Evolutionary conservation across 2,113 vertebrate genomes (phyloP).

Genomic region (Pyxicephalus adspersus): DNA sequence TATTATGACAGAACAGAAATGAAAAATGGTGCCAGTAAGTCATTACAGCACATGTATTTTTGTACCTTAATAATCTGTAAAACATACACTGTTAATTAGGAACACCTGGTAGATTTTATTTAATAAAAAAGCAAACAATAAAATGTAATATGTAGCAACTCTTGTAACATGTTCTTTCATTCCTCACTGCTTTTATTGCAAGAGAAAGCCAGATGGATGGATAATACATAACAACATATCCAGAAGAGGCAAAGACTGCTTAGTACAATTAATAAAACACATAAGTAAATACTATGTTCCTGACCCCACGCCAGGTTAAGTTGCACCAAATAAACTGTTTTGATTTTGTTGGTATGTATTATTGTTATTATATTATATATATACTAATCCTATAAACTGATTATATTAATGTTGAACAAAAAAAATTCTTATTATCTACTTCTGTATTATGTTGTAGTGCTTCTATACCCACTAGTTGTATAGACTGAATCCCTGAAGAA

Average conservation of each 20-base stretch:
- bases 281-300: no score
- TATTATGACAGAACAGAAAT: slow-evolving; percentile 23
- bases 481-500: no score
- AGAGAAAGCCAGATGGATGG: neutral
- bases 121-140: slow-evolving; percentile 35
- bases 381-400: no score
- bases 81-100: slow-evolving; percentile 49
- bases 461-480: no score
- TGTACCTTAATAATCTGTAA: slow-evolving; percentile 39
- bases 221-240: neutral
- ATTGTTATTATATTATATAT: no score
- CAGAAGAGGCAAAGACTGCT: neutral
- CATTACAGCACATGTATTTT: slow-evolving; percentile 22
- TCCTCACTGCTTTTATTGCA: slow-evolving; percentile 41
- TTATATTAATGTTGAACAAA: no score
- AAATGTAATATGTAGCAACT: slow-evolving; percentile 40
- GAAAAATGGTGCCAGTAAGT: slow-evolving; percentile 26
- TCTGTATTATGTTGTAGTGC: no score
- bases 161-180: slow-evolving; percentile 35
- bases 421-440: no score
- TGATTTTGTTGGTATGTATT: no score
- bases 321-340: no score
- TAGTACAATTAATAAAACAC: neutral
- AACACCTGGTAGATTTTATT: slow-evolving; percentile 29
- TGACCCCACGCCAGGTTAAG: no score